Conservation (phyloP, 2,113 vertebrate genomes). For the Rafetus swinhoei region DNA sequence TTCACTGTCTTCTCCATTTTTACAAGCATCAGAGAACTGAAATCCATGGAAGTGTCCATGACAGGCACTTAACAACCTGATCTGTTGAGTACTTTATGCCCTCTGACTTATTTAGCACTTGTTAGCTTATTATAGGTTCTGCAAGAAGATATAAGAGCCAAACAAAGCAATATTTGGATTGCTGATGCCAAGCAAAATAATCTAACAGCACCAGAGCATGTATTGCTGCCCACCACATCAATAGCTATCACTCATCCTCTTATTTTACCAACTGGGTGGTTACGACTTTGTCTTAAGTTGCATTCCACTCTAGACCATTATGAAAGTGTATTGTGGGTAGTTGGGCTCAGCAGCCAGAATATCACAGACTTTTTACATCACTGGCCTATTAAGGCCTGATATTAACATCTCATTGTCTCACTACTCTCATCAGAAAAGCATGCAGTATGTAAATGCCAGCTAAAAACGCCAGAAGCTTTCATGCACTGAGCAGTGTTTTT, state of each 20-base stretch:
- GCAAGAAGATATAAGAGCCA: fast-evolving
- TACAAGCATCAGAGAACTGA: background rate
- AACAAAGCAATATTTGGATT: fast-evolving
- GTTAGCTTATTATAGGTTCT: background rate
- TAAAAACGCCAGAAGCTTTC: background rate
- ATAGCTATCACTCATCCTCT: fast-evolving
- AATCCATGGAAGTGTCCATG: background rate
- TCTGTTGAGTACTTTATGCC: too few species aligned
- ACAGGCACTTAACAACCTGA: background rate
- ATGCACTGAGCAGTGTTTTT: background rate
- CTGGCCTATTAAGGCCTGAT: background rate
- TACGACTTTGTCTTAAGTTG: fast-evolving
- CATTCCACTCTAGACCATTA: background rate
- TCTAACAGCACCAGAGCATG: fast-evolving
- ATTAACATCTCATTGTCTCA: background rate
- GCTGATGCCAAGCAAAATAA: background rate
- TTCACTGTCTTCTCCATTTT: background rate
- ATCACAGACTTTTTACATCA: background rate
- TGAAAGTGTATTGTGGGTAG: background rate
- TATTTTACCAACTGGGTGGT: background rate
- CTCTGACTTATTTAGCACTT: fast-evolving
- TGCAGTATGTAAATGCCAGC: background rate
- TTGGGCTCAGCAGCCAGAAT: background rate
- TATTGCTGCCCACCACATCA: fast-evolving
- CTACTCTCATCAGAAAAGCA: background rate